phyloP scores from a whole-genome alignment of 2,888 invertebrate genomes.

The Epirrhoe alternata region DNA sequence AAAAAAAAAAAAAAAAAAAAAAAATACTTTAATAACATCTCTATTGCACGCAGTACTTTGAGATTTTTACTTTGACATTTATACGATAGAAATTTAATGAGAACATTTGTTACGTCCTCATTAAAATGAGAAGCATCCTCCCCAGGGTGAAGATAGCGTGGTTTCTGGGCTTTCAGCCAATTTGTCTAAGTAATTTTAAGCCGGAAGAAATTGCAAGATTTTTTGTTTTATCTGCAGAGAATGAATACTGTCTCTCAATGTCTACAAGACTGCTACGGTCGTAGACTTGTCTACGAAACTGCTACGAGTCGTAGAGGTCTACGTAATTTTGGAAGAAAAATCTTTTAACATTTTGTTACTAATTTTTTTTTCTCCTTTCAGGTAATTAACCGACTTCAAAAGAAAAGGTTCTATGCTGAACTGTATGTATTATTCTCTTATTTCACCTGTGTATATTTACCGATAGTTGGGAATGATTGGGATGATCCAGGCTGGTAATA shows the following conservation, averaged over 20 bases:
- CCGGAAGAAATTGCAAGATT: slow-evolving; percentile 12
- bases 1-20: too few relatives aligned
- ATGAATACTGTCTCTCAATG: not conserved
- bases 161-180: slow-evolving; percentile 12
- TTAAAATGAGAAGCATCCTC: slow-evolving; percentile 11
- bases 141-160: not conserved
- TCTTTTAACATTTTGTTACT: not conserved
- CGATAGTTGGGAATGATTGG: too few relatives aligned
- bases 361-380: slow-evolving; percentile 3
- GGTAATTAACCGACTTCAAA: slow-evolving; percentile 6
- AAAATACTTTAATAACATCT: too few relatives aligned
- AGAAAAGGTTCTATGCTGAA: too few relatives aligned
- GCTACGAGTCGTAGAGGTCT: slow-evolving; percentile 4
- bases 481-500: too few relatives aligned
- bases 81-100: slow-evolving; percentile 7
- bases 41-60: not conserved
- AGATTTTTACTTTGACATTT: not conserved
- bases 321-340: not conserved
- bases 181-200: slow-evolving; percentile 16
- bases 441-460: too few relatives aligned
- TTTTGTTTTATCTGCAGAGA: slow-evolving; percentile 2
- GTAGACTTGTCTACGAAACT: not conserved
- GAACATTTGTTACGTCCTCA: slow-evolving; percentile 8
- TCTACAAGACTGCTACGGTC: slow-evolving; percentile 3
- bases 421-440: too few relatives aligned